A percentile compares a stretch with the other conserved stretches of the same genome.
These are phyloP conservation scores for Melitaea cinxia DNA, from an alignment of 1,140 invertebrate genomes.

Conservation along the genomic window DNA sequence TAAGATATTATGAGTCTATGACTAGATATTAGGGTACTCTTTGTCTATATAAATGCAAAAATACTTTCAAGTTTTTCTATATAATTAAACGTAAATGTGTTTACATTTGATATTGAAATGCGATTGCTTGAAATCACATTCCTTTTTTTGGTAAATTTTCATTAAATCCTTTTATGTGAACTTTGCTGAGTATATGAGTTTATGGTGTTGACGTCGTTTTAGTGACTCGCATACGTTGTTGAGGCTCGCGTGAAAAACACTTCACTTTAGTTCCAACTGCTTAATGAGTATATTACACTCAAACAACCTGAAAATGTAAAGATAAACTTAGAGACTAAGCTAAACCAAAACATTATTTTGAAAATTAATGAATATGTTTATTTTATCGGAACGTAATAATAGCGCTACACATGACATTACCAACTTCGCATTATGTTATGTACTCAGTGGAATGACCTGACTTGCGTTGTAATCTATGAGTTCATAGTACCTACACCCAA, in stretches of 20 bases:
- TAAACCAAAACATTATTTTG: no score
- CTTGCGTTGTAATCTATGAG: no score
- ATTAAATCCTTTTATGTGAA: background rate
- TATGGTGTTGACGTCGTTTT: background rate
- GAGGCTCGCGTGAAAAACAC: background rate
- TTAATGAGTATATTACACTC: conserved; percentile 18
- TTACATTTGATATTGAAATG: background rate
- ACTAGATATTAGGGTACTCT: conserved; percentile 23
- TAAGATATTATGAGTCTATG: conserved; percentile 9
- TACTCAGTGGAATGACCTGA: no score
- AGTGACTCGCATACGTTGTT: background rate
- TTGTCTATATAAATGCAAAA: conserved; percentile 20
- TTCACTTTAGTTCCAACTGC: conserved; percentile 17
- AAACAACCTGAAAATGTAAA: conserved; percentile 14
- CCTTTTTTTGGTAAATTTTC: background rate
- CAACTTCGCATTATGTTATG: no score
- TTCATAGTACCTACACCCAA: no score
- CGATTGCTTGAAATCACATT: background rate
- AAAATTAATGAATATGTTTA: no score
- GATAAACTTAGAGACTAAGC: background rate
- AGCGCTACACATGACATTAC: no score
- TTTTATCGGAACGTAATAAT: no score
- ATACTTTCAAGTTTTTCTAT: background rate
- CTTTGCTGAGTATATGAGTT: background rate
- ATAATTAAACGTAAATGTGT: background rate